Evolutionary conservation across 2,113 vertebrate species (phyloP), one percentile per base, ranked within the genome.

Genomic region (Rhabdornis inornatus): DNA sequence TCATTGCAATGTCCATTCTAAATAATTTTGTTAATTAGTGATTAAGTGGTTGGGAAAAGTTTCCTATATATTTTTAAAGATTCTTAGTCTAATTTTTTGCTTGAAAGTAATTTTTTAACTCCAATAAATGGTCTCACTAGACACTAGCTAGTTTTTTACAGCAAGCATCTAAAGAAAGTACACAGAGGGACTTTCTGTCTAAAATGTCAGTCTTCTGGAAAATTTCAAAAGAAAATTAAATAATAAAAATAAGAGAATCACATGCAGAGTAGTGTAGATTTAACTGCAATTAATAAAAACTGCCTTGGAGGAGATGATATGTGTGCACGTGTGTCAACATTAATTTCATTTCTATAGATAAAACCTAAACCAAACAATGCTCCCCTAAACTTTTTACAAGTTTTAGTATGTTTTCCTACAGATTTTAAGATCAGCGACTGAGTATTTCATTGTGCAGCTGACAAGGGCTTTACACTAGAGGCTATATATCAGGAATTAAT

Each of bases 401-500:
- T 96, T 55, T 94, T 64, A 50, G 9, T 78, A 33, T 65, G 53
- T 90, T 96, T 95, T 94, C n/a, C 13, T 77, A 28, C 33, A 81
- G 66, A 84, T 83, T 83, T 60, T 80, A 87, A 87, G 69, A 92
- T 93, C 83, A 77, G 50, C 94, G 79, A 49, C 44, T 81, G 64
- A 96, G 37, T 47, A 92, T 87, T 97, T 97, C 53, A 87, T 59
- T 92, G 81, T 94, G 50, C 87, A 91, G 55, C 55, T 88, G 90
- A 86, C 75, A 90, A 11, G 22, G 72, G 15, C 39, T 89, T 18
- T 83, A 76, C 77, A 31, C 87, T 91, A 79, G 91, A 42, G 61
- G 70, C 53, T 79, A 27, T 96, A 61, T 89, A 83, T 97, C 84
- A 96, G 74, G 30, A 69, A 96, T 94, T 96, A 97, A 96, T 97